A percentile compares a stretch with the other conserved stretches of the same genome.
Evolutionary conservation across 2,113 vertebrate species (phyloP).

Genomic region (Proteles cristata): DNA sequence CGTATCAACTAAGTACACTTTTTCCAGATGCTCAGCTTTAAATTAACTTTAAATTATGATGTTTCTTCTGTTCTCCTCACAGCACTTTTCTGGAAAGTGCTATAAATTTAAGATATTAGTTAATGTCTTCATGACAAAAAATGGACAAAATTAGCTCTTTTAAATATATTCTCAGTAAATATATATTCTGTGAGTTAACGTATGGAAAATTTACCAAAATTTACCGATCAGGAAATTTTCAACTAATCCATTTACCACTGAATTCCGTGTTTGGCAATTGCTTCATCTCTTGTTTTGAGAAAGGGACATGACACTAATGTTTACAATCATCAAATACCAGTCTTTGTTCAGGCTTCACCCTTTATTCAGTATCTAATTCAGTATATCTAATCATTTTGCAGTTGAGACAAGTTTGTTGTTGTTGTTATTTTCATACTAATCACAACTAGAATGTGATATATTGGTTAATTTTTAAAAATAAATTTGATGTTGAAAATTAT

Average conservation of each 20-base stretch:
- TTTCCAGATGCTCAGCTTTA: conserved; percentile 7
- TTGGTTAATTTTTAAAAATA: background rate
- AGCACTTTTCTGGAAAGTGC: background rate
- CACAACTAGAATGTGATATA: background rate
- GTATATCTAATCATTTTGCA: background rate
- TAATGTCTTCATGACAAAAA: background rate
- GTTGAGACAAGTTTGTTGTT: background rate
- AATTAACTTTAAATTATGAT: conserved; percentile 18
- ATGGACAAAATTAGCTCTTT: background rate
- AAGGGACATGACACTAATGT: background rate
- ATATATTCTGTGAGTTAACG: background rate
- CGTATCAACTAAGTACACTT: conserved; percentile 1
- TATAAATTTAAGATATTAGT: background rate
- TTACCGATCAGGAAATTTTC: background rate
- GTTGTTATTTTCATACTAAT: background rate
- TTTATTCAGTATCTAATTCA: conserved; percentile 8
- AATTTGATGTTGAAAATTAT: background rate
- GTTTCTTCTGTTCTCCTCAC: conserved; percentile 1
- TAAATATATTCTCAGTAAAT: conserved; percentile 22
- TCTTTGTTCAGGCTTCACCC: background rate
- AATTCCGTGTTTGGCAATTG: background rate
- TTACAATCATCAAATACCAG: background rate
- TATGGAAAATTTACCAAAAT: background rate
- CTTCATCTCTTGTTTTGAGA: background rate
- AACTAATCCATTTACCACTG: background rate